These are phyloP conservation scores for Eulemur rufifrons DNA, from an alignment of 2,113 vertebrate genomes.

Conservation along the genomic window DNA sequence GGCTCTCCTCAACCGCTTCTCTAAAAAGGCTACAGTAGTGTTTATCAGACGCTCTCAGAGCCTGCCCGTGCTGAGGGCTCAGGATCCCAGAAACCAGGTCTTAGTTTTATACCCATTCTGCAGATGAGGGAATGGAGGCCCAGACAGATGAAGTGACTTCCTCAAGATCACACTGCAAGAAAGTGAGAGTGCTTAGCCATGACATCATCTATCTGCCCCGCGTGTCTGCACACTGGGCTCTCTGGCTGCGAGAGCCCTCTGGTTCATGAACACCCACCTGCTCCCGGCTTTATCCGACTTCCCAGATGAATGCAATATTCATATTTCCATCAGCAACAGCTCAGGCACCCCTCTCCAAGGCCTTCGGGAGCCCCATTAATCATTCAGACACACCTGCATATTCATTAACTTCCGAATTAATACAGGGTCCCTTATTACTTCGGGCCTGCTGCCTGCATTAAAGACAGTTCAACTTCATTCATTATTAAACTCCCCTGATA, in stretches of 20 bases:
- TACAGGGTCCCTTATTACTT: conserved; percentile 76
- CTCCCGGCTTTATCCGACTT: conserved; percentile 2
- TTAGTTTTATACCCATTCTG: neutral
- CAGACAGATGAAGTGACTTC: neutral
- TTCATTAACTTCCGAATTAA: conserved; percentile 84
- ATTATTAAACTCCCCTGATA: conserved; percentile 76
- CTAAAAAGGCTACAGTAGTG: neutral
- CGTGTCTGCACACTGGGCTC: neutral
- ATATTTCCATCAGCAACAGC: conserved; percentile 80
- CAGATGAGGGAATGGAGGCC: neutral
- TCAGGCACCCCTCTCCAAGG: conserved; percentile 75
- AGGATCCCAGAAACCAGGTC: neutral
- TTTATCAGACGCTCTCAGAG: neutral
- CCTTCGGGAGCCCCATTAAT: conserved; percentile 84
- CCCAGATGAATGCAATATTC: conserved; percentile 79
- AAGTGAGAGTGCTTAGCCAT: neutral
- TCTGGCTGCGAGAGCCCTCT: neutral
- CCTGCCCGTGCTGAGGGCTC: neutral
- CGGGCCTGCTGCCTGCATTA: conserved; percentile 78
- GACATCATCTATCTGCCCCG: accelerated
- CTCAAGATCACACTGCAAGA: neutral
- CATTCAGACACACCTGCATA: conserved; percentile 86
- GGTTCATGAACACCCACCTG: conserved; percentile 65
- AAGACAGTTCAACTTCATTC: conserved; percentile 68
- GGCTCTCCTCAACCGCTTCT: neutral